phyloP scores from a whole-genome alignment of 2,888 invertebrate species.

The Coleophora deauratella region DNA sequence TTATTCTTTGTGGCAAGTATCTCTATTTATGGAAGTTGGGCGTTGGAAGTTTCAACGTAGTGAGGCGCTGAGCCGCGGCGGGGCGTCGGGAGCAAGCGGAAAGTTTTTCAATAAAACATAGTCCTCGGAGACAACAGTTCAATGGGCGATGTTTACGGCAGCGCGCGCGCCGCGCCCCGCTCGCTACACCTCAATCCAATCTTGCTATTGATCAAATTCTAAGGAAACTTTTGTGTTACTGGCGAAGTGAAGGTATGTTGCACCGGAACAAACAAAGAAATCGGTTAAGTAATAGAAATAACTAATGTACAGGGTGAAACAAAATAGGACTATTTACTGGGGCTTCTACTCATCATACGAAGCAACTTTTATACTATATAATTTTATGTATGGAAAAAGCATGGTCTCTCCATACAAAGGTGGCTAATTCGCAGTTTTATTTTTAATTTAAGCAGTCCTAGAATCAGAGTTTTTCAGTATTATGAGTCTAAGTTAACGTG shows the following conservation, averaged over 20 bases:
- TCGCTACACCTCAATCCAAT: slow-evolving; percentile 51
- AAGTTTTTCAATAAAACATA: slow-evolving; percentile 70
- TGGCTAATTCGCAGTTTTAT: no score
- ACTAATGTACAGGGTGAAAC: no score
- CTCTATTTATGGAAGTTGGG: slow-evolving; percentile 10
- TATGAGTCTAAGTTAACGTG: no score
- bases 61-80: slow-evolving; percentile 28
- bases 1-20: slow-evolving; percentile 7
- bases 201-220: slow-evolving; percentile 54
- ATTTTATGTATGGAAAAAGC: no score
- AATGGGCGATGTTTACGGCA: slow-evolving; percentile 60
- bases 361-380: no score
- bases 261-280: no score
- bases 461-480: no score
- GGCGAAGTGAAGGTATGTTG: neutral
- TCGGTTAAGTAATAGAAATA: no score
- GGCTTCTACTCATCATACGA: no score
- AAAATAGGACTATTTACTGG: no score
- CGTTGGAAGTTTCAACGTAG: neutral
- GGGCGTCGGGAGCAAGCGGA: slow-evolving; percentile 38
- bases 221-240: slow-evolving; percentile 17
- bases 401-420: no score
- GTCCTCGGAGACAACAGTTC: slow-evolving; percentile 66
- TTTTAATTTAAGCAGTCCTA: no score
- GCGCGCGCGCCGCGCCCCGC: slow-evolving; percentile 29